Conservation (phyloP, 2,888 invertebrate species). For the Mayetiola destructor region DNA sequence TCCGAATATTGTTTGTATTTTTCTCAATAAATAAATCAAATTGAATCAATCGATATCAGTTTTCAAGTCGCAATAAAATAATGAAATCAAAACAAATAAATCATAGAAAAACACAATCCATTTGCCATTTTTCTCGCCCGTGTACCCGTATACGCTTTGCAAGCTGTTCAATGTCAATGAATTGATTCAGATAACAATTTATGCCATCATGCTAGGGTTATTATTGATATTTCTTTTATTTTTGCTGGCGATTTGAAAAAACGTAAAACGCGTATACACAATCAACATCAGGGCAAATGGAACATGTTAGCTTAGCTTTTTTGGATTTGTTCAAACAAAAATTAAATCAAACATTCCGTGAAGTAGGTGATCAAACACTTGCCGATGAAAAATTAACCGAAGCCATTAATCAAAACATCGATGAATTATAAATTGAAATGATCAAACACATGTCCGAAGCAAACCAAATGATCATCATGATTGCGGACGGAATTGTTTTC, state of each 20-base stretch:
- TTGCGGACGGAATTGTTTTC: slow-evolving; percentile 60
- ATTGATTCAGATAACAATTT: too few relatives aligned
- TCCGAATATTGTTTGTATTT: too few relatives aligned
- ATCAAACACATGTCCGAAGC: slow-evolving; percentile 71
- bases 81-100: too few relatives aligned
- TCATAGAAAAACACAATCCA: too few relatives aligned
- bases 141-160: too few relatives aligned
- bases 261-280: slow-evolving; percentile 29
- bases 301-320: slow-evolving; percentile 34
- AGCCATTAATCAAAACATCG: slow-evolving; percentile 48
- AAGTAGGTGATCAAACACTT: slow-evolving; percentile 61
- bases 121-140: too few relatives aligned
- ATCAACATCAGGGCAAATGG: slow-evolving; percentile 19
- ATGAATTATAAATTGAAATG: slow-evolving; percentile 53
- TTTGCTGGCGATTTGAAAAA: slow-evolving; percentile 32
- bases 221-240: too few relatives aligned
- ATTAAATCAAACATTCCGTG: slow-evolving; percentile 60
- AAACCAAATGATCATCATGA: slow-evolving; percentile 88
- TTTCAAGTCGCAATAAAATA: too few relatives aligned
- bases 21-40: too few relatives aligned
- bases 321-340: slow-evolving; percentile 57
- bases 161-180: too few relatives aligned
- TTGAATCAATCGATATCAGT: too few relatives aligned
- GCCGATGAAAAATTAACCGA: slow-evolving; percentile 48
- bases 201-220: too few relatives aligned